phyloP scores from a whole-genome alignment of 2,888 invertebrate species.

The Sinelater perroti region DNA sequence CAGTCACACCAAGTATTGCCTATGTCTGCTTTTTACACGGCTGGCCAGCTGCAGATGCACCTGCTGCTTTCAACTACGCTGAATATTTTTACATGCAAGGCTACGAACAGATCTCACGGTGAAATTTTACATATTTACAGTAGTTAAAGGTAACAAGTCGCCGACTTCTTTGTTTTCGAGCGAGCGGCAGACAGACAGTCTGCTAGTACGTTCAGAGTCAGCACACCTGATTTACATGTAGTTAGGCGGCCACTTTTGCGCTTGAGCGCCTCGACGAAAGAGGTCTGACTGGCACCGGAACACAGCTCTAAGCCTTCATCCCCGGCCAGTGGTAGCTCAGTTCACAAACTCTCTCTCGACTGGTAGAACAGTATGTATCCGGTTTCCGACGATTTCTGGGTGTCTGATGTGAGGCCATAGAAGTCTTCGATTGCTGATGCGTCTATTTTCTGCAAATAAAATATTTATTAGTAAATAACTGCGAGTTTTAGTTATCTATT shows the following conservation, averaged over 20 bases:
- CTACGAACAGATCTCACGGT: conserved; percentile 33
- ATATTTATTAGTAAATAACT: too few relatives aligned
- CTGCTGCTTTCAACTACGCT: conserved; percentile 25
- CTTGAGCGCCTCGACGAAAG: conserved; percentile 6
- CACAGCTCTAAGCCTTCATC: conserved; percentile 20
- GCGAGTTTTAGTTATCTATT: too few relatives aligned
- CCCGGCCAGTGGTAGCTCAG: conserved; percentile 34
- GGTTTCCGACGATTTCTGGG: conserved; percentile 99
- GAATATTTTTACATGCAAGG: conserved; percentile 30
- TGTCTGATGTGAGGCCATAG: conserved; percentile 97
- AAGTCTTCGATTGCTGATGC: conserved; percentile 99
- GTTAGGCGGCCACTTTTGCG: conserved; percentile 1
- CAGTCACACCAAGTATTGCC: conserved; percentile 24
- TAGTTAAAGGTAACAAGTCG: conserved; percentile 37
- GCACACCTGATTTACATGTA: conserved; percentile 18
- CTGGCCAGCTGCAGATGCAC: conserved; percentile 25
- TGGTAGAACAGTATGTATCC: conserved; percentile 99
- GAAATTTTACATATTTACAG: conserved; percentile 39
- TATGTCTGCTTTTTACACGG: conserved; percentile 6
- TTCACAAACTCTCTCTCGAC: conserved; percentile 66
- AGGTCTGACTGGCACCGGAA: conserved; percentile 14
- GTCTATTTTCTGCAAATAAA: conserved; percentile 90
- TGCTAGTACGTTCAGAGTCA: conserved; percentile 29
- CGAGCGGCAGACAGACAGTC: conserved; percentile 29
- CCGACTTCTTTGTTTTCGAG: conserved; percentile 28